Percentiles rank a stretch among this genome's conserved stretches.
phyloP scores from a whole-genome alignment of 2,797 vertebrate species.

The Diglossa cyanea region DNA sequence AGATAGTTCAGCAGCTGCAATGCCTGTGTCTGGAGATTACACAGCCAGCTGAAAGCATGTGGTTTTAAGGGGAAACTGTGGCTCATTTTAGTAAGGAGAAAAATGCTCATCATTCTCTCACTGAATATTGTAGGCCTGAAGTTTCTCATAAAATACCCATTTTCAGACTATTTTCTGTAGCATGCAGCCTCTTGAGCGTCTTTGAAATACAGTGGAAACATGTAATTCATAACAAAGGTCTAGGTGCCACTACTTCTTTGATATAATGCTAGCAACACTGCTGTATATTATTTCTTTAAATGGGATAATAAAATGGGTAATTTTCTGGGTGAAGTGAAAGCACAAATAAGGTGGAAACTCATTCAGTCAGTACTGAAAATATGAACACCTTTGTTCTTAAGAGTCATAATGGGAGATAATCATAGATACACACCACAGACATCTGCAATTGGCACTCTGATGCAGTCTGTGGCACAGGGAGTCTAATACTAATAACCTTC shows the following conservation, averaged over 20 bases:
- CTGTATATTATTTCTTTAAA: background rate
- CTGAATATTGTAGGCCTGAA: background rate
- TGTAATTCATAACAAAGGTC: background rate
- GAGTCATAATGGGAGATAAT: conserved; percentile 9
- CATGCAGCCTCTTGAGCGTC: background rate
- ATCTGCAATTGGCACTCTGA: background rate
- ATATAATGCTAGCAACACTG: background rate
- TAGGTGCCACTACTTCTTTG: background rate
- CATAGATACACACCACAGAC: background rate
- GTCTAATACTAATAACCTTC: background rate
- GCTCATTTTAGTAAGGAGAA: background rate
- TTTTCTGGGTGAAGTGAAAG: conserved; percentile 19
- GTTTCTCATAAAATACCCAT: background rate
- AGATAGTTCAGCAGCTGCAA: background rate
- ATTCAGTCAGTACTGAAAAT: background rate
- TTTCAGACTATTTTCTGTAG: background rate
- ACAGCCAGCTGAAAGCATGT: background rate
- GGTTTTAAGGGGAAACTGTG: background rate
- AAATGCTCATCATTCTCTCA: background rate
- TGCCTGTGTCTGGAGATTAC: background rate
- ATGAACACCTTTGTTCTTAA: background rate
- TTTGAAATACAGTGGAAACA: background rate
- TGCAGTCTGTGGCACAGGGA: background rate
- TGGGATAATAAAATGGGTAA: background rate
- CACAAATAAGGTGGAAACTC: background rate